Evolutionary conservation across 1,140 invertebrate genomes (phyloP).

Genomic region (Drosophila sucinea): DNA sequence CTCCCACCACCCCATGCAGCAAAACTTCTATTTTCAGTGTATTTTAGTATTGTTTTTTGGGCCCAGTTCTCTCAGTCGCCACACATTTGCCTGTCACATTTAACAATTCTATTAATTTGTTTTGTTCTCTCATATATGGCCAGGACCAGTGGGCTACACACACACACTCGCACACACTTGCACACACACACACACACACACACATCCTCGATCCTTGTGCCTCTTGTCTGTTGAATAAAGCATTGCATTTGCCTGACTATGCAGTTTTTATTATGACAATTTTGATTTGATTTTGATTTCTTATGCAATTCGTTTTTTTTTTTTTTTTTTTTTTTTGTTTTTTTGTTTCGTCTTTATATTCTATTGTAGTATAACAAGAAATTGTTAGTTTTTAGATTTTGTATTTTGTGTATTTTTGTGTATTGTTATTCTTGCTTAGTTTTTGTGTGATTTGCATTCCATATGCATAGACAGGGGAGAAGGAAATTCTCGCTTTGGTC

Average conservation of each 20-base stretch:
- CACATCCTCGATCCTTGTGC: constrained; percentile 11
- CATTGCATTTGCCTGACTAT: constrained; percentile 42
- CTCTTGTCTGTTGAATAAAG: constrained; percentile 60
- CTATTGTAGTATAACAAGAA: constrained; percentile 12
- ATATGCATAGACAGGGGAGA: constrained; percentile 58
- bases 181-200: background rate
- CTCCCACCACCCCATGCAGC: background rate
- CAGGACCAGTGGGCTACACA: background rate
- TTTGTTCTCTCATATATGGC: constrained; percentile 70
- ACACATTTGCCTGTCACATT: constrained; percentile 74
- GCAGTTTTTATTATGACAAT: constrained; percentile 79
- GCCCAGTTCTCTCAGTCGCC: constrained; percentile 47
- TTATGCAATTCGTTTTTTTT: constrained; percentile 63
- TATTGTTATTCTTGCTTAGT: constrained; percentile 59
- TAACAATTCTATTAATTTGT: constrained; percentile 82
- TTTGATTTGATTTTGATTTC: constrained; percentile 78
- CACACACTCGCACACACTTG: no score
- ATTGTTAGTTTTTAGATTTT: constrained; percentile 20
- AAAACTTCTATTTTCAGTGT: constrained; percentile 17
- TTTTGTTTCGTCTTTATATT: background rate
- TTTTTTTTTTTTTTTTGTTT: constrained; percentile 29
- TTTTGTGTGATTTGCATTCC: constrained; percentile 54
- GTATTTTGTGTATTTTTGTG: constrained; percentile 1
- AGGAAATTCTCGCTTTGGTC: constrained; percentile 13
- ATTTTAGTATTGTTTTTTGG: constrained; percentile 6